A percentile compares a stretch with the other conserved stretches of the same genome.
phyloP scores from a whole-genome alignment of 2,797 vertebrate species.

The Acrossocheilus wenchowensis region DNA sequence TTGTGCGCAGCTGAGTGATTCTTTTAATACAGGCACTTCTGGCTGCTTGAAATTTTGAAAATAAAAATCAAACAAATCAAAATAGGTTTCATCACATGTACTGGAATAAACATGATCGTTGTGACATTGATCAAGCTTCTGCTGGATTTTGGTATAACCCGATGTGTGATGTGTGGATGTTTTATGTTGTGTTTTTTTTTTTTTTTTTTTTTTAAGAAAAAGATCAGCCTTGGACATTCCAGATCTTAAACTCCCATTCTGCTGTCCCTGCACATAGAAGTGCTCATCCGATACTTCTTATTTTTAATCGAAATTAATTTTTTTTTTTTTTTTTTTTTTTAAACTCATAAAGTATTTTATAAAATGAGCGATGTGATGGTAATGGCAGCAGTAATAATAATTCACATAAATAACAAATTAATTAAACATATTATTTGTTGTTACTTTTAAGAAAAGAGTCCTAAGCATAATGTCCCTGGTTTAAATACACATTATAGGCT shows the following conservation, averaged over 20 bases:
- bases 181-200: neutral
- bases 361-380: neutral
- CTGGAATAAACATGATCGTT: neutral
- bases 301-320: neutral
- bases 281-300: neutral
- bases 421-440: neutral
- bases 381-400: neutral
- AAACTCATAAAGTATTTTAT: neutral
- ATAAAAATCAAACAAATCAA: neutral
- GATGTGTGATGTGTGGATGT: slow-evolving; percentile 2
- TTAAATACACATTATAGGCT: neutral
- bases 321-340: neutral
- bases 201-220: neutral
- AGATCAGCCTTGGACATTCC: neutral
- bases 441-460: neutral
- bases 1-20: neutral
- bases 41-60: neutral
- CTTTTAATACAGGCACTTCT: neutral
- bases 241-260: neutral
- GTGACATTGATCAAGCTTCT: neutral
- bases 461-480: neutral
- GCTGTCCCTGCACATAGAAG: neutral
- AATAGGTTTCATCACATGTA: neutral
- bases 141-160: neutral
- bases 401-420: neutral